These are phyloP conservation scores for Ornithorhynchus anatinus DNA, from an alignment of 2,113 vertebrate genomes.

Conservation along the genomic window DNA sequence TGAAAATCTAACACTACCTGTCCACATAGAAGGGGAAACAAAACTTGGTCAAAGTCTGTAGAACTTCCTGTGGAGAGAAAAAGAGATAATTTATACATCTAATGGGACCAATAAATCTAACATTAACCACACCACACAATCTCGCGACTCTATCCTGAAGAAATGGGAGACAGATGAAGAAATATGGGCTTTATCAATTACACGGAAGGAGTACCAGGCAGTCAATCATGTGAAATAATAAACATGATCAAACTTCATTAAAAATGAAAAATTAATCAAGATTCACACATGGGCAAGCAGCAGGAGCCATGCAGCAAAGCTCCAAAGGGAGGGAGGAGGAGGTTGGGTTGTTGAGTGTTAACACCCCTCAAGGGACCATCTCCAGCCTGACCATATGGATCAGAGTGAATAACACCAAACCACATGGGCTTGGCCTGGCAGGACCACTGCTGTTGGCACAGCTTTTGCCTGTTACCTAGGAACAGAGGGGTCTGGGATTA, in stretches of 20 bases:
- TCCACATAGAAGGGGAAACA: conserved; percentile 96
- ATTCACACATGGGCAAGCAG: conserved; percentile 82
- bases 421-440: conserved; percentile 88
- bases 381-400: conserved; percentile 96
- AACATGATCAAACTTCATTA: conserved; percentile 86
- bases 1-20: conserved; percentile 85
- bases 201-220: conserved; percentile 74
- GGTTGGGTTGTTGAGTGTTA: conserved; percentile 88
- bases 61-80: conserved; percentile 87
- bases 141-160: conserved; percentile 79
- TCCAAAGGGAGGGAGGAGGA: conserved; percentile 77
- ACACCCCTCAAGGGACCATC: conserved; percentile 90
- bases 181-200: conserved; percentile 85
- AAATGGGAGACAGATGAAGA: conserved; percentile 89
- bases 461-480: conserved; percentile 86
- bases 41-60: conserved; percentile 92
- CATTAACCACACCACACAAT: conserved; percentile 85
- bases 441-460: conserved; percentile 81
- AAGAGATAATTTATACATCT: conserved; percentile 91
- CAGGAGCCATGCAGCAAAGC: conserved; percentile 77
- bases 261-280: conserved; percentile 88
- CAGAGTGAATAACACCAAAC: conserved; percentile 85
- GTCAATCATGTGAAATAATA: conserved; percentile 84
- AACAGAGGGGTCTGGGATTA: conserved; percentile 85
- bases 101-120: conserved; percentile 90